Evolutionary conservation across 2,113 vertebrate species (phyloP), one percentile per base, ranked within the genome.

Genomic region (Copsychus sechellarum): DNA sequence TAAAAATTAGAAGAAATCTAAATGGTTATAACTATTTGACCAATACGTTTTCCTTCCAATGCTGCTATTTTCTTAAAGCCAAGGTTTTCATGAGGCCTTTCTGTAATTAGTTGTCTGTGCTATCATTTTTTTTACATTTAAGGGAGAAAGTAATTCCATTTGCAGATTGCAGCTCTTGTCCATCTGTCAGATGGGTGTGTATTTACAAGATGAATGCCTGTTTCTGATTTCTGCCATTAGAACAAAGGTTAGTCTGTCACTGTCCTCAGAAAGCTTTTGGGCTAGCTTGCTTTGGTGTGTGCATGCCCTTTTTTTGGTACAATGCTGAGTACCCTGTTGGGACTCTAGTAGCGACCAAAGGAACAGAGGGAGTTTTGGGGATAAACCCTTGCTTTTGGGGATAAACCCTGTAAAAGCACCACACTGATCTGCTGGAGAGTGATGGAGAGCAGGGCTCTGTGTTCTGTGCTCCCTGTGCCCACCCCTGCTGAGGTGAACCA

Each of bases 381-480:
- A 29, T 81, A 78, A 74, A 56, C 13, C 20, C 45, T 45, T 45
- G 43, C 21, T 51, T 73, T 74, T 67, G 60, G 9, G 50, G 53
- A 31, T 79, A 76, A 93, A 77, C 24, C 25, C 11, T 50, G 14
- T 65, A 50, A 89, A 87, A 38, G 34, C 34, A 42, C 25, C 33
- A 26, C 22, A 25, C 0, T 5, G 1, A n/a, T 77, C 54, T 90
- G 17, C 42, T 65, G n/a, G 34, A 74, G 65, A 76, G 48, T 2
- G 1, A 20, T 25, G 11, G 48, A 66, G 31, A 86, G n/a, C 36
- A 56, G 57, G 53, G 28, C 33, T 87, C 45, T 50, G 21, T 16
- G 0, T 16, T 22, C 6, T 47, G 23, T 60, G 25, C 26, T 76
- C 11, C 23, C 16, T 0, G 0, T 43, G 65, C 20, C 60, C 28